phyloP scores from a whole-genome alignment of 1,140 invertebrate species.

The Coelopa frigida region DNA sequence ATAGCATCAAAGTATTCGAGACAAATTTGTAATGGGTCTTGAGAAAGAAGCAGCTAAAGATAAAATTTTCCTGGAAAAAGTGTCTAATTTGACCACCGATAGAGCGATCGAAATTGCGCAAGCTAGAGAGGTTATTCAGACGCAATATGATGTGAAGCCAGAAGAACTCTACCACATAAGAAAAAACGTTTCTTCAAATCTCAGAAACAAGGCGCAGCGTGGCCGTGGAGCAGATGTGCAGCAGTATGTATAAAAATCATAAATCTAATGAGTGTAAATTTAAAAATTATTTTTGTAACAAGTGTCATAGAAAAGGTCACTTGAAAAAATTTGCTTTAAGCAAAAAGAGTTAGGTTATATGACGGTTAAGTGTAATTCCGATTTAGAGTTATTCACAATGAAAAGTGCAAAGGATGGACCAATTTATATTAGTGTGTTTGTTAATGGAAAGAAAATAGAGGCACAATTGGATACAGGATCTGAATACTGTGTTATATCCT shows the following conservation, averaged over 20 bases:
- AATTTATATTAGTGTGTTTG: constrained; percentile 1
- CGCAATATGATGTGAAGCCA: constrained; percentile 11
- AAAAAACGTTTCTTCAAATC: neutral
- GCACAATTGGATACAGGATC: constrained; percentile 10
- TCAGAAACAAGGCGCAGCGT: neutral
- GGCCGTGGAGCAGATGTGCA: neutral
- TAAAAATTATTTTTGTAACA: constrained; percentile 15
- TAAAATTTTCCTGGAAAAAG: no score
- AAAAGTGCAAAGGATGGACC: neutral
- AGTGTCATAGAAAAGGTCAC: constrained; percentile 17
- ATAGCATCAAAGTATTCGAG: constrained; percentile 22
- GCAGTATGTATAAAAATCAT: constrained; percentile 16
- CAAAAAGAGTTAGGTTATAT: no score
- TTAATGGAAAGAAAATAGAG: neutral
- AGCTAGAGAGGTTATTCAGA: constrained; percentile 17
- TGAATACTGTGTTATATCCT: neutral
- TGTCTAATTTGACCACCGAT: constrained; percentile 19
- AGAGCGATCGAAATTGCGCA: constrained; percentile 25
- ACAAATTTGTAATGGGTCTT: constrained; percentile 35
- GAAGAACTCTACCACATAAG: neutral
- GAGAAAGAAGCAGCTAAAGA: constrained; percentile 17
- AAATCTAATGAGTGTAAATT: constrained; percentile 10
- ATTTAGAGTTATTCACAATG: neutral
- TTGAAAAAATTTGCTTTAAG: constrained; percentile 15
- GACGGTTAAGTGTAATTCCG: no score